Evolutionary conservation across 2,113 vertebrate species (phyloP), one percentile per base, ranked within the genome.

Genomic region (Carettochelys insculpta): DNA sequence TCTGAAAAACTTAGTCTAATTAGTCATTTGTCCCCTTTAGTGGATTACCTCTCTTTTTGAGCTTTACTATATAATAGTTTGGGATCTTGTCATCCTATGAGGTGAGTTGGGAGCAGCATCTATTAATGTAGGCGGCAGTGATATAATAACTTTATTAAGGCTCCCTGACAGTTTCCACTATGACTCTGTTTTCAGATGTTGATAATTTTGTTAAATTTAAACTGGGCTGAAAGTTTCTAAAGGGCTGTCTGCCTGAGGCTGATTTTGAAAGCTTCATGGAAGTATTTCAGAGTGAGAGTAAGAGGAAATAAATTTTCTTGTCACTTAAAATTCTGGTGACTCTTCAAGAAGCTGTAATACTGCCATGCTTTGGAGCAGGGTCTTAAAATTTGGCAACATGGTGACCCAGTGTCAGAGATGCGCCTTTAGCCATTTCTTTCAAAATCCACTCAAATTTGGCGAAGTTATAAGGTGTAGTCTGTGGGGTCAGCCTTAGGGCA

Each of bases 181-280:
- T 73, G 25, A 75, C 19, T 11, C 76, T 86, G 93, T 96, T 97
- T 92, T 95, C 93, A 96, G 92, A 94, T 96, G 95, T 93, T 92
- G 92, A 68, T 38, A 38, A 38, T 38, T n/a, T 65, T 68, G 34
- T 9, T 68, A 38, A 68, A 68, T 8, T 68, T 38, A 38, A 11
- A 68, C n/a, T 38, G 61, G 13, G 27, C 27, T 56, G 27, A 56
- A 56, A 31, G 6, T 56, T 31, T 56, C 27, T 11, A 31, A 56
- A 31, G 54, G 27, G 27, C 1, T 56, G 27, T 56, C 54, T 56
- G 27, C 4, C 54, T 13, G 27, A 31, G 83, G 58, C 41, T 11
- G 4, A 83, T 80, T 31, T 43, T 38, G 80, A 58, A 77, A 82
- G 17, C 56, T 83, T 58, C 1, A 71, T 52, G 43, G 29, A 80